These are phyloP conservation scores for Spatula versicolor DNA, from an alignment of 2,797 vertebrate species.

Conservation along the genomic window DNA sequence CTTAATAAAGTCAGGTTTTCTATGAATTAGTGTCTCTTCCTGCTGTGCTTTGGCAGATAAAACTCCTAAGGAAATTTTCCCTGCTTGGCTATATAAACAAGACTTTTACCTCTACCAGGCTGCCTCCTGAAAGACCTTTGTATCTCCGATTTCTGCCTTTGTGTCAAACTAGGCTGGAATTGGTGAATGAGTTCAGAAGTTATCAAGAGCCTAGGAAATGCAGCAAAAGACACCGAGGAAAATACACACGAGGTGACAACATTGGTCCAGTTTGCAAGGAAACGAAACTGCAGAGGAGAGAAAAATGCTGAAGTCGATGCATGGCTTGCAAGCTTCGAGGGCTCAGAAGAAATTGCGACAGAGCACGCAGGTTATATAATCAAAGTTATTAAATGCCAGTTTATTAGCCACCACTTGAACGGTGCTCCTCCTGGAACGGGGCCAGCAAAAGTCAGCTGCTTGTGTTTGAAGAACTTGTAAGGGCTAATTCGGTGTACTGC, in stretches of 20 bases:
- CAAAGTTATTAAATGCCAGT: background rate
- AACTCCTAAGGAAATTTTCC: background rate
- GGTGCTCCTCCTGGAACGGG: slow-evolving; percentile 10
- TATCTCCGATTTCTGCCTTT: background rate
- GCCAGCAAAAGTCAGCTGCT: background rate
- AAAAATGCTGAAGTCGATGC: background rate
- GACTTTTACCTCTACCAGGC: background rate
- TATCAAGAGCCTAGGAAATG: rapidly evolving
- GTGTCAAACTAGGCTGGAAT: background rate
- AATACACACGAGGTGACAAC: background rate
- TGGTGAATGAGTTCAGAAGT: background rate
- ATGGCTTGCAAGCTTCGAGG: background rate
- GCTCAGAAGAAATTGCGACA: background rate
- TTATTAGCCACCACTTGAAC: slow-evolving; percentile 14
- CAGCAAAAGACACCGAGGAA: background rate
- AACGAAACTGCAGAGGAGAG: background rate
- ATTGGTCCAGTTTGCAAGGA: background rate
- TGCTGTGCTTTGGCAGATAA: background rate
- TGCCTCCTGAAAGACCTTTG: background rate
- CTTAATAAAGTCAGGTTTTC: background rate
- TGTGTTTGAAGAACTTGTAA: background rate
- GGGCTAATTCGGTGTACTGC: background rate
- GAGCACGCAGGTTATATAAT: background rate
- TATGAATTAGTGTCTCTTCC: background rate
- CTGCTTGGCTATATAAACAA: background rate